phyloP scores from a whole-genome alignment of 2,797 vertebrate genomes.

The Anabacerthia variegaticeps region DNA sequence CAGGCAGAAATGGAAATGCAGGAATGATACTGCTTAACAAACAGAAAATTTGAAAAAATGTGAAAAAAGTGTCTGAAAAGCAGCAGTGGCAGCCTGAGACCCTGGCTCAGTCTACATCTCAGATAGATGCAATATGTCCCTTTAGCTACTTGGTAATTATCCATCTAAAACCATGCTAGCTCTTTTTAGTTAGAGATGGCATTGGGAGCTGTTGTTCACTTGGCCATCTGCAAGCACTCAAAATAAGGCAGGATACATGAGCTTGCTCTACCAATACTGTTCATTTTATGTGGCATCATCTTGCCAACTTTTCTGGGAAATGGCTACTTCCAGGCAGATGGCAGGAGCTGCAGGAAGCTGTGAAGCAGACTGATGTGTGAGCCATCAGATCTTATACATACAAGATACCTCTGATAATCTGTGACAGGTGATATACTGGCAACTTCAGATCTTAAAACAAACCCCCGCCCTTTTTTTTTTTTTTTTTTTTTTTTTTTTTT shows the following conservation, averaged over 20 bases:
- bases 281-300: not conserved
- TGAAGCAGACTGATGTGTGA: not conserved
- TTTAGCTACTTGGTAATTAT: not conserved
- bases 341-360: conserved; percentile 1
- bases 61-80: not conserved
- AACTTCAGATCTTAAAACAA: not conserved
- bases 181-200: not conserved
- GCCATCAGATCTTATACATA: not conserved
- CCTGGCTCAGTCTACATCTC: not conserved
- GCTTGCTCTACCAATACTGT: not conserved
- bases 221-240: conserved; percentile 11
- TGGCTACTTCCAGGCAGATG: conserved; percentile 50
- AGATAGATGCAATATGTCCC: not conserved
- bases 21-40: not conserved
- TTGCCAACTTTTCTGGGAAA: conserved; percentile 23
- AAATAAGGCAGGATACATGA: not conserved
- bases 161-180: not conserved
- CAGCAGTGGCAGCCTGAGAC: not conserved
- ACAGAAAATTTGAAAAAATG: not conserved
- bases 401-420: not conserved
- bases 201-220: not conserved
- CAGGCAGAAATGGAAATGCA: not conserved
- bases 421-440: not conserved
- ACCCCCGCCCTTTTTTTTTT: not conserved
- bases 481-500: not conserved